phyloP scores from a whole-genome alignment of 2,113 vertebrate genomes.

The Megaceryle maxima region DNA sequence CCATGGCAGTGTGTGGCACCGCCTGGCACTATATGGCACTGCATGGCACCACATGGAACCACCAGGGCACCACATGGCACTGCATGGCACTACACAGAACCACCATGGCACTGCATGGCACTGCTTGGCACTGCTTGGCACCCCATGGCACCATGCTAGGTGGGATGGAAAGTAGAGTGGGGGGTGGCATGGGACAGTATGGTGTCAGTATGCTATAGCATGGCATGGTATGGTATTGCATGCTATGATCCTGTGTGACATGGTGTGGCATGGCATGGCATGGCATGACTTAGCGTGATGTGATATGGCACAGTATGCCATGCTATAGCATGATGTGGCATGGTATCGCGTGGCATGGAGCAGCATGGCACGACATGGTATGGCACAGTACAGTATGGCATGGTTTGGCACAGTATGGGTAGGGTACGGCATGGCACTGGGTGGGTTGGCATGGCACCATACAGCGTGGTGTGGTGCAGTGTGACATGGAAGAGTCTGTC shows the following conservation, averaged over 20 bases:
- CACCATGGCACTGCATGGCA: too few species aligned
- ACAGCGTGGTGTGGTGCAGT: not conserved
- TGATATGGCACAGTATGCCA: not conserved
- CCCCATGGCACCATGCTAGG: too few species aligned
- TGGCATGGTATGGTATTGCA: not conserved
- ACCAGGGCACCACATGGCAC: not conserved
- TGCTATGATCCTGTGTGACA: not conserved
- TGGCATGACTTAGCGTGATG: not conserved
- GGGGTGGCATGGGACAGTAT: not conserved
- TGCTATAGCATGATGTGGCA: too few species aligned
- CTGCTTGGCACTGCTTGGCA: not conserved
- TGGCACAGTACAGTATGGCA: not conserved
- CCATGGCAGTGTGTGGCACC: too few species aligned
- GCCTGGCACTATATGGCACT: not conserved
- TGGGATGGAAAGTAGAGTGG: too few species aligned
- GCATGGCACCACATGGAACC: not conserved
- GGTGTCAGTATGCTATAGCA: not conserved
- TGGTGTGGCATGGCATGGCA: not conserved
- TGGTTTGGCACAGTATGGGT: too few species aligned
- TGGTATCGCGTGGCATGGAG: too few species aligned
- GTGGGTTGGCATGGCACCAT: not conserved
- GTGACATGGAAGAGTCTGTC: too few species aligned
- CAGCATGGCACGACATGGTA: not conserved
- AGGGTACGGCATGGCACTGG: not conserved
- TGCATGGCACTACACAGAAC: not conserved